Percentiles rank a stretch among this genome's conserved stretches.
Conservation (phyloP, 2,888 invertebrate genomes). For the Drosophila mimetica region DNA sequence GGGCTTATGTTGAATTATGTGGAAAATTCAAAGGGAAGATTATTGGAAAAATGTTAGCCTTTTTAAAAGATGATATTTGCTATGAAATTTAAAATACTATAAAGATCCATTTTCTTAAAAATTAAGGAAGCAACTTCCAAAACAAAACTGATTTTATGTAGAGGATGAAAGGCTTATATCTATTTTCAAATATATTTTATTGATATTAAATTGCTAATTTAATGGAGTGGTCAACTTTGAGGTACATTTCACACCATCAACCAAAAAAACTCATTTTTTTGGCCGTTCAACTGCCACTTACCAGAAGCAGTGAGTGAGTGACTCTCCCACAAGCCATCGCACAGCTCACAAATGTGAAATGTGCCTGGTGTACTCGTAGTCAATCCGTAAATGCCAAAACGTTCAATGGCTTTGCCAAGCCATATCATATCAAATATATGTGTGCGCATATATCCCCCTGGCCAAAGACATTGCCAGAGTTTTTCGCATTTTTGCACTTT, state of each 20-base stretch:
- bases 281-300: constrained; percentile 3
- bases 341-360: constrained; percentile 35
- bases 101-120: background rate
- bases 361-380: constrained; percentile 13
- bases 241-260: background rate
- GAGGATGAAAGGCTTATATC: too few species aligned
- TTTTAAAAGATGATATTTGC: background rate
- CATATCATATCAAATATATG: constrained; percentile 41
- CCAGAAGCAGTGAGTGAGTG: constrained; percentile 1
- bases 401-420: constrained; percentile 21
- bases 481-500: constrained; percentile 65
- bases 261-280: background rate
- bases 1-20: constrained; percentile 3
- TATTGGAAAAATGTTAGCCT: background rate
- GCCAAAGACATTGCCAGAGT: constrained; percentile 52
- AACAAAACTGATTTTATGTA: background rate
- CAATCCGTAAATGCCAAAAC: constrained; percentile 47
- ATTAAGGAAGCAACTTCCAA: too few species aligned
- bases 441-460: constrained; percentile 2
- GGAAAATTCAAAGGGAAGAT: background rate
- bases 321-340: constrained; percentile 31
- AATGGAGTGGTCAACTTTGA: constrained; percentile 8
- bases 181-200: background rate
- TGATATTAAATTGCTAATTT: background rate
- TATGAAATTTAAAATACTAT: too few species aligned